Base-by-base conservation (phyloP, 2,888 invertebrate genomes). In the Dermolepida albohirtum region DNA sequence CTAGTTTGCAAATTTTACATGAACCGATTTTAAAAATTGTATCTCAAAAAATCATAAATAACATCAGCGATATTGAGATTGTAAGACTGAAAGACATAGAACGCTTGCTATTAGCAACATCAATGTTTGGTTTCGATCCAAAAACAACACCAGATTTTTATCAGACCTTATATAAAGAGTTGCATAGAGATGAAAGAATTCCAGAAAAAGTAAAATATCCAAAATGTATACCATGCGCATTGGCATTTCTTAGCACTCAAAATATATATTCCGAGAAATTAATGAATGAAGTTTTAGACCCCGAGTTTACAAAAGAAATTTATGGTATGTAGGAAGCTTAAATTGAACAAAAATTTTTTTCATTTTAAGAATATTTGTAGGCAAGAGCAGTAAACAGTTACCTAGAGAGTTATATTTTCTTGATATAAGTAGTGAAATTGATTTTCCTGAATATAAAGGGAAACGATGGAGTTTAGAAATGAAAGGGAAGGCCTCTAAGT, bases 11-110 rank as follows among this genome's bases (percentile, higher is more conserved):
- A 73, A 73, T 82, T 0, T 86, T 84, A 64, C 84, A 89, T 68
- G 78, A 84, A 70, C 73, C 78, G 47, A 75, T 85, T 1, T 74
- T 88, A 8, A 79, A 85, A 52, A 76, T 83, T 40, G 86, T 91
- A 55, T 82, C 89, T 0, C 75, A 87, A 51, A 85, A 85, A 69
- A 85, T 90, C 16, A 78, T 84, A 7, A 74, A 80, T 1, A 81
- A 87, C 29, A 77, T 91, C 0, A 71, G 83, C 4, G 70, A 78
- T 64, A 39, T 70, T 4, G 68, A 75, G n/a, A 69, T 70, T 41
- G 74, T 81, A 1, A 71, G 78, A 70, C 54, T 93, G 0, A 94
- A 94, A 82, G 94, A 94, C 78, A 82, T 94, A 34, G 94, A 94
- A 81, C 86, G 93, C 74, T 81, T 93, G 7, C 81, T 88, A 2